phyloP scores from a whole-genome alignment of 2,797 vertebrate genomes.

The Neomorphus geoffroyi region DNA sequence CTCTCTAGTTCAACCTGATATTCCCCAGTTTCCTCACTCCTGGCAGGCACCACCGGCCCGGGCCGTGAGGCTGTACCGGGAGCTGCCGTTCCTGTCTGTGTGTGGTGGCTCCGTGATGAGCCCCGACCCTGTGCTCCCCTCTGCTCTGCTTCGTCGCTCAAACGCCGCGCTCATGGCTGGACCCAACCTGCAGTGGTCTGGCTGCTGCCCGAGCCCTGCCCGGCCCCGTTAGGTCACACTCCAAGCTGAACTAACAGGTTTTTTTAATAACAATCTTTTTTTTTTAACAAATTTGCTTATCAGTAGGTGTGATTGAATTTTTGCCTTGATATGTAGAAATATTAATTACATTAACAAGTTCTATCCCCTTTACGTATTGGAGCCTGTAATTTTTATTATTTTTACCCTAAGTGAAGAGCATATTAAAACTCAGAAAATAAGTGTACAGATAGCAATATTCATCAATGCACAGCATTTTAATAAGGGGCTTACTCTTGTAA shows the following conservation, averaged over 20 bases:
- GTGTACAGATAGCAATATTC: not conserved
- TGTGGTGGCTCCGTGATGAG: not conserved
- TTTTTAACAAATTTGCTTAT: not conserved
- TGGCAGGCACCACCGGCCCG: too few relatives aligned
- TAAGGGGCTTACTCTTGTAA: not conserved
- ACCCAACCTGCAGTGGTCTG: not conserved
- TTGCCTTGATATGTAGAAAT: not conserved
- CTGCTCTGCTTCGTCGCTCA: not conserved
- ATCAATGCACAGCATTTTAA: not conserved
- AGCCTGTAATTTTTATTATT: not conserved
- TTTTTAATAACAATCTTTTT: not conserved
- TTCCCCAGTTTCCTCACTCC: not conserved
- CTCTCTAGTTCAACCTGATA: not conserved
- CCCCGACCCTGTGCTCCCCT: rapidly evolving
- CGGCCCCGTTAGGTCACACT: rapidly evolving
- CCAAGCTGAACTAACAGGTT: not conserved
- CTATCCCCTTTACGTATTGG: not conserved
- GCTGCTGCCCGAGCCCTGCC: not conserved
- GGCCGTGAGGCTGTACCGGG: rapidly evolving
- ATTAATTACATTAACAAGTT: not conserved
- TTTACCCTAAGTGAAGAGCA: not conserved
- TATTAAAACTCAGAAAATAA: not conserved
- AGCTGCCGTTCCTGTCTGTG: not conserved
- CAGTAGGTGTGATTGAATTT: not conserved
- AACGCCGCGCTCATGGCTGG: too few relatives aligned